Percentiles rank a stretch among this genome's conserved stretches.
Evolutionary conservation across 2,797 vertebrate species (phyloP).

Genomic region (Sparidentex hasta): DNA sequence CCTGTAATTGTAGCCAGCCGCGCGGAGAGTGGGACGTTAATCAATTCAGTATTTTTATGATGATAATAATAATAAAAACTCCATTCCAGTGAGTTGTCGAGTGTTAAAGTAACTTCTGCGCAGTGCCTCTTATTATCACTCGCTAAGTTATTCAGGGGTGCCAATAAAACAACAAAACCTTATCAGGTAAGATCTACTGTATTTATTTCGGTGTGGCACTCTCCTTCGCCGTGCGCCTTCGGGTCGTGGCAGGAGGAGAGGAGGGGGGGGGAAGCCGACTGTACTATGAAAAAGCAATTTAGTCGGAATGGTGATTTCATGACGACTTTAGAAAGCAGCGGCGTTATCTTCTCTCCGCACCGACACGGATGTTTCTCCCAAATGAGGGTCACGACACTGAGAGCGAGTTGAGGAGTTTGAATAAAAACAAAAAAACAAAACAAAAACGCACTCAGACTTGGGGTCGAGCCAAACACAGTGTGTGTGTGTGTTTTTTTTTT

Average conservation of each 20-base stretch:
- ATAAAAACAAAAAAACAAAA: too few relatives aligned
- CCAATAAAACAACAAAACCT: slow-evolving; percentile 15
- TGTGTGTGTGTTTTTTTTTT: too few relatives aligned
- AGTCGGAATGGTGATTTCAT: slow-evolving; percentile 3
- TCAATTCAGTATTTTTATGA: background rate
- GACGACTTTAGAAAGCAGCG: slow-evolving; percentile 6
- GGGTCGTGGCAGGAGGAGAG: background rate
- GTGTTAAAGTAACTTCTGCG: background rate
- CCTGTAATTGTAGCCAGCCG: background rate
- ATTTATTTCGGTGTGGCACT: background rate
- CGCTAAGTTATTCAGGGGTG: slow-evolving; percentile 17
- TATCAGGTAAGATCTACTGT: slow-evolving; percentile 40
- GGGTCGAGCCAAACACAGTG: too few relatives aligned
- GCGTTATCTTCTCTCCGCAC: background rate
- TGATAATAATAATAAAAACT: background rate
- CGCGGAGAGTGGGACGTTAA: background rate
- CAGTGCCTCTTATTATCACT: background rate
- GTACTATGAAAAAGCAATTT: background rate
- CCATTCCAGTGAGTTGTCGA: background rate
- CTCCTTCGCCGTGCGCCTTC: background rate
- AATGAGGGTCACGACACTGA: slow-evolving; percentile 7
- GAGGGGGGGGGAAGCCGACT: background rate
- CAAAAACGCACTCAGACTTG: too few relatives aligned
- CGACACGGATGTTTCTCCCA: slow-evolving; percentile 7
- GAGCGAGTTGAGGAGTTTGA: background rate